These are phyloP conservation scores for Andrena praecox DNA, from an alignment of 2,888 invertebrate genomes.

Conservation along the genomic window DNA sequence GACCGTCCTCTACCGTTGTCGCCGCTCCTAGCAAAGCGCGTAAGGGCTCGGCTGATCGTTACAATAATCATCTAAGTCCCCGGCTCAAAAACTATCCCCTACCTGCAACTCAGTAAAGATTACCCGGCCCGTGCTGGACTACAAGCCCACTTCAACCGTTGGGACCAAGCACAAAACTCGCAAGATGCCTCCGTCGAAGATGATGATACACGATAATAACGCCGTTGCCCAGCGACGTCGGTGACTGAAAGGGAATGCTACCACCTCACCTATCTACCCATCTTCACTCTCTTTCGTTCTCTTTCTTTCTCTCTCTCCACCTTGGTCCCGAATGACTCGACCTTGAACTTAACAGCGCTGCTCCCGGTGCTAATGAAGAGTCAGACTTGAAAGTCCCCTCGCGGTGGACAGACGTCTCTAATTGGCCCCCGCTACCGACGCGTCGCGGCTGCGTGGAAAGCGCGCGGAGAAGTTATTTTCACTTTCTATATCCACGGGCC, in stretches of 20 bases:
- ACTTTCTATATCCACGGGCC: constrained; percentile 54
- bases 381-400: constrained; percentile 36
- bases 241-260: constrained; percentile 47
- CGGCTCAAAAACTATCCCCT: too few species aligned
- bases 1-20: too few species aligned
- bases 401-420: constrained; percentile 49
- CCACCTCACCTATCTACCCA: background rate
- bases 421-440: constrained; percentile 44
- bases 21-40: too few species aligned
- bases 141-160: constrained; percentile 31
- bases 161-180: constrained; percentile 11
- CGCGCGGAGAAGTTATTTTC: constrained; percentile 61
- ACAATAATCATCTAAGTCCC: too few species aligned
- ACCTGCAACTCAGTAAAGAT: constrained; percentile 32
- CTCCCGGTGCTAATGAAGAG: constrained; percentile 62
- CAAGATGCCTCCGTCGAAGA: constrained; percentile 57
- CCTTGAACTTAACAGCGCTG: constrained; percentile 66
- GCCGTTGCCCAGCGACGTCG: constrained; percentile 15
- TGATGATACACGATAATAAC: constrained; percentile 30
- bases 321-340: constrained; percentile 40
- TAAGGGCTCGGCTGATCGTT: too few species aligned
- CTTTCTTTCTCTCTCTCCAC: constrained; percentile 20
- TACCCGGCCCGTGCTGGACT: constrained; percentile 46
- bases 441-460: constrained; percentile 22
- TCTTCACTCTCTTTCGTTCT: constrained; percentile 3